Base-by-base conservation (phyloP, 1,140 invertebrate genomes). In the Neodiprion virginianus region DNA sequence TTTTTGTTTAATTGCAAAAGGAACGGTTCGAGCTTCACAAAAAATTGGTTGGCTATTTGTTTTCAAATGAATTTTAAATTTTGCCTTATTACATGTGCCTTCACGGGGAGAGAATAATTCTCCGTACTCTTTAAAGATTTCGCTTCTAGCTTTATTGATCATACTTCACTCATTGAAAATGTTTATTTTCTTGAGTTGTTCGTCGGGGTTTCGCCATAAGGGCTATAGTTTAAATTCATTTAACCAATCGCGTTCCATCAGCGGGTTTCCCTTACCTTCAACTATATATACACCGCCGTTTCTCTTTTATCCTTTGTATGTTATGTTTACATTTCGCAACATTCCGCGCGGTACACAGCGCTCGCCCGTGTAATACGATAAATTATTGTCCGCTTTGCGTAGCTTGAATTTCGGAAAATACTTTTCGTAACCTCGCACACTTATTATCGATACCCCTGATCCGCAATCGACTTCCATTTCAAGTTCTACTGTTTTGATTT, bases 1-100 rank as follows among this genome's bases (percentile, higher is more conserved):
- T 74, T 82, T 78, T 11, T 83, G 79, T 73, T 78, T 82, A 48
- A 89, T 74, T 14, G 86, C 84, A 77, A 79, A 87, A 9, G 87
- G 86, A 7, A 88, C 79, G 9, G 79, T 79, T 40, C 84, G 68
- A 40, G 71, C 71, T 53, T 61, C 47, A 72, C 47, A 23, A 17
- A 61, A 72, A 3, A 53, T 28, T 8, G 71, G 71, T 53, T 12
- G 49, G 21, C 49, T 17, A 53, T 72, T 72, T 12, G 48, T 28
- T 50, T 14, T 49, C 71, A 72, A 61, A 28, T 53, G 21, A 7
- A 72, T 53, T 4, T 61, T 61, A 72, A 72, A 72, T 9, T 72
- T 40, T 28, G 71, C 53, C 66, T 72, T 72, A 72, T 72, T 72
- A 50, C 50, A 50, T 4, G 71, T 53, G 7, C 71, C 71, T 49